These are phyloP conservation scores for Malurus splendens DNA, from an alignment of 2,797 vertebrate genomes.

Conservation along the genomic window DNA sequence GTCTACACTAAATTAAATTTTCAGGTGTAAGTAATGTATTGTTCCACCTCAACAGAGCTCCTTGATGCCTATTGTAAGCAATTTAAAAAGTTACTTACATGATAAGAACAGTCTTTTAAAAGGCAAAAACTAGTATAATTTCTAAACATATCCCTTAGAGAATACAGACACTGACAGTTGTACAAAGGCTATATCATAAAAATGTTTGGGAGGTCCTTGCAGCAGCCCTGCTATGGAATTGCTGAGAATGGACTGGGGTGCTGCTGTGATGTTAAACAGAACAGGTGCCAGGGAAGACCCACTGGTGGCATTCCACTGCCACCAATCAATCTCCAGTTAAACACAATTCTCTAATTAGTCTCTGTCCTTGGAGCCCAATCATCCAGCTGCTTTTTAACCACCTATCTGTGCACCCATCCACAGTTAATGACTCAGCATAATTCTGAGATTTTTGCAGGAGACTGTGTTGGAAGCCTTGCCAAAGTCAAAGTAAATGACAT, in stretches of 20 bases:
- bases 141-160: not conserved
- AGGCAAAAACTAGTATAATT: not conserved
- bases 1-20: not conserved
- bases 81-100: not conserved
- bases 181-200: not conserved
- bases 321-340: not conserved
- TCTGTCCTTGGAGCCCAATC: not conserved
- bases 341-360: not conserved
- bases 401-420: not conserved
- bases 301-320: not conserved
- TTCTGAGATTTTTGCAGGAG: not conserved
- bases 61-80: not conserved
- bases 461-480: not conserved
- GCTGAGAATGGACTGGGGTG: rapidly evolving
- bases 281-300: not conserved
- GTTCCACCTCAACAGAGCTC: not conserved
- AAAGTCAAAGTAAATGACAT: not conserved
- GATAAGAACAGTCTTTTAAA: not conserved
- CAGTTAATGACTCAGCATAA: not conserved
- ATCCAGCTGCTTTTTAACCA: not conserved
- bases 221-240: not conserved
- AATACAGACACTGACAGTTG: not conserved
- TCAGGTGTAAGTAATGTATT: not conserved
- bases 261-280: not conserved
- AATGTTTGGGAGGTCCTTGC: not conserved